phyloP scores from a whole-genome alignment of 2,113 vertebrate species.

The Phalacrocorax brasilianus region DNA sequence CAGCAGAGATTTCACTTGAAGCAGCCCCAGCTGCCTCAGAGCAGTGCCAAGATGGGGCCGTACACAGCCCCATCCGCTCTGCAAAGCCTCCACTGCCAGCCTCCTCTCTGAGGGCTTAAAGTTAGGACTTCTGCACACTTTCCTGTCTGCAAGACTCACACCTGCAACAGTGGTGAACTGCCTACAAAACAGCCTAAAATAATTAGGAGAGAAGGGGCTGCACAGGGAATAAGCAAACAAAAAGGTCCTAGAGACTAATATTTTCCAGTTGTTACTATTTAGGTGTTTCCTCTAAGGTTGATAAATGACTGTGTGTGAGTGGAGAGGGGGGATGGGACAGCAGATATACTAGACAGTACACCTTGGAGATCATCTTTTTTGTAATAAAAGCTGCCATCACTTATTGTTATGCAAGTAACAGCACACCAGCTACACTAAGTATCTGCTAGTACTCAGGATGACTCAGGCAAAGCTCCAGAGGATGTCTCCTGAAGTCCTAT shows the following conservation, averaged over 20 bases:
- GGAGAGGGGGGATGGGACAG: background rate
- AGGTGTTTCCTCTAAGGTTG: background rate
- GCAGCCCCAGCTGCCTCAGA: background rate
- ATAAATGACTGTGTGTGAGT: background rate
- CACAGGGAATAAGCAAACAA: background rate
- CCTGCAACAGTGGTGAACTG: background rate
- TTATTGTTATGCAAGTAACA: background rate
- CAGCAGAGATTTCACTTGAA: background rate
- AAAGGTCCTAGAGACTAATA: background rate
- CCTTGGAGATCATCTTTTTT: background rate
- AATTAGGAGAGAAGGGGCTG: background rate
- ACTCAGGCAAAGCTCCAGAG: background rate
- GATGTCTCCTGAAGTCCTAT: background rate
- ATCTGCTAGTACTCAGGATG: rapidly evolving
- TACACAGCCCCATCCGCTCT: rapidly evolving
- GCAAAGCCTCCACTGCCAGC: background rate
- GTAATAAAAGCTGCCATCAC: background rate
- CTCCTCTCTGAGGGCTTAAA: background rate
- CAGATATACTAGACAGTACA: background rate
- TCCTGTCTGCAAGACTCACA: background rate
- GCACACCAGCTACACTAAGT: background rate
- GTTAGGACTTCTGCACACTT: background rate
- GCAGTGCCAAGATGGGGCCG: background rate
- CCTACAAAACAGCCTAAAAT: background rate
- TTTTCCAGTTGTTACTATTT: background rate